Evolutionary conservation across 2,888 invertebrate species (phyloP).

Genomic region (Drosophila demipolita): DNA sequence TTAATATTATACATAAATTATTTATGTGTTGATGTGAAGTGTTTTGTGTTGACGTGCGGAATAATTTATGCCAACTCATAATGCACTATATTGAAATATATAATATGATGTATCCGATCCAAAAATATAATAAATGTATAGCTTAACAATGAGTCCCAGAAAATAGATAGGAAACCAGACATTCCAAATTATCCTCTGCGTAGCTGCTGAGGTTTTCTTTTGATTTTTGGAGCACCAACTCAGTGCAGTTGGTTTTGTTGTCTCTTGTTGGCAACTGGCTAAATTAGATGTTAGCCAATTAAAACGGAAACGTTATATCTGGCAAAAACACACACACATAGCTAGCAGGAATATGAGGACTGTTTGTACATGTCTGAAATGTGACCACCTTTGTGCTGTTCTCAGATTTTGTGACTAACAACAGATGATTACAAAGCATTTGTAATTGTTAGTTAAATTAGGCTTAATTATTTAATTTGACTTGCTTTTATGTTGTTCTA

Average conservation of each 20-base stretch:
- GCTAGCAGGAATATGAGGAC: not conserved
- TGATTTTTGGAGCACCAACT: conserved; percentile 3
- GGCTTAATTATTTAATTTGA: not conserved
- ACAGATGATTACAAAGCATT: not conserved
- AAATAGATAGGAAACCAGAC: not conserved
- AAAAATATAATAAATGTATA: conserved; percentile 40
- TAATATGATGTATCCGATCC: conserved; percentile 17
- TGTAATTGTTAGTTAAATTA: not conserved
- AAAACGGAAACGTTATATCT: conserved; percentile 38
- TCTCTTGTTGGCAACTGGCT: conserved; percentile 16
- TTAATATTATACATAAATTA: conserved; percentile 40
- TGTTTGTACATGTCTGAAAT: not conserved
- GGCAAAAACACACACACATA: not conserved
- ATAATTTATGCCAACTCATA: conserved; percentile 56
- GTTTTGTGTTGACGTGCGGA: conserved; percentile 14
- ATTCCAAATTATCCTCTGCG: not conserved
- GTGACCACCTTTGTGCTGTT: not conserved
- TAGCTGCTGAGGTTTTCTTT: conserved; percentile 26
- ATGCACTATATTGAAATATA: conserved; percentile 17
- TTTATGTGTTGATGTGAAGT: conserved; percentile 12
- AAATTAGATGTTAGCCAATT: conserved; percentile 45
- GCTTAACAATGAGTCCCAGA: conserved; percentile 23
- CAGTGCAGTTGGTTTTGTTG: conserved; percentile 5
- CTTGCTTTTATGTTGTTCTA: not conserved
- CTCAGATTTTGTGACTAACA: too few species aligned